Evolutionary conservation across 2,888 invertebrate genomes (phyloP), one percentile per base, ranked within the genome.

Genomic region (Yponomeuta sedellus): DNA sequence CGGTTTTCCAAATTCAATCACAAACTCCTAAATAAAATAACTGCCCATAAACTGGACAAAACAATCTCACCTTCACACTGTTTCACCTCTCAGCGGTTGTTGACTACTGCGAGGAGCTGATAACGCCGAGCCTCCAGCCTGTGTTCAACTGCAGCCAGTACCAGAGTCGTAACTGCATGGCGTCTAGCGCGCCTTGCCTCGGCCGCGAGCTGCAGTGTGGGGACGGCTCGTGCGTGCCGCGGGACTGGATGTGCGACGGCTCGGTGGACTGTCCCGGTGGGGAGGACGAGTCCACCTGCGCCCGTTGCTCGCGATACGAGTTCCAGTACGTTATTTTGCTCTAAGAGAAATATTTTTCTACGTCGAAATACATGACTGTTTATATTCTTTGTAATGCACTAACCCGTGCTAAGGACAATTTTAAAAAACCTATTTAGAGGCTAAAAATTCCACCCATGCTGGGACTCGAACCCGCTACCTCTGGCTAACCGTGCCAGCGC

Each of bases 181-280:
- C 89, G 0, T 82, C 86, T 1, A 79, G 77, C 39, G 78, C 80
- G 0, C 91, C 89, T 5, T 94, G 94, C 74, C 84, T 85, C 67
- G 75, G 78, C 1, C 90, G 92, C 59, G 94, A 94, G 81, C 83
- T 93, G 70, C 79, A 87, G 28, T 94, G 94, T 70, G 75, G 79
- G 0, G 94, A 94, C 71, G 92, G 92, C 0, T 86, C 92, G 10
- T 94, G 94, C 74, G 90, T 94, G 62, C 93, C 93, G 0, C 76
- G 88, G 11, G 92, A 93, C 68, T 94, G 94, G 94, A 82, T 92
- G 63, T 95, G 95, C 74, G 94, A 94, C 71, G 92, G 93, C 2
- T 92, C 92, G 16, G 80, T 81, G 0, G 94, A 95, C 75, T 95
- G 95, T 70, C 81, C 90, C 5, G 92, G 88, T 68, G 93, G 92